These are phyloP conservation scores for Drosophila fuyamai DNA, from an alignment of 1,140 invertebrate species.

Conservation along the genomic window DNA sequence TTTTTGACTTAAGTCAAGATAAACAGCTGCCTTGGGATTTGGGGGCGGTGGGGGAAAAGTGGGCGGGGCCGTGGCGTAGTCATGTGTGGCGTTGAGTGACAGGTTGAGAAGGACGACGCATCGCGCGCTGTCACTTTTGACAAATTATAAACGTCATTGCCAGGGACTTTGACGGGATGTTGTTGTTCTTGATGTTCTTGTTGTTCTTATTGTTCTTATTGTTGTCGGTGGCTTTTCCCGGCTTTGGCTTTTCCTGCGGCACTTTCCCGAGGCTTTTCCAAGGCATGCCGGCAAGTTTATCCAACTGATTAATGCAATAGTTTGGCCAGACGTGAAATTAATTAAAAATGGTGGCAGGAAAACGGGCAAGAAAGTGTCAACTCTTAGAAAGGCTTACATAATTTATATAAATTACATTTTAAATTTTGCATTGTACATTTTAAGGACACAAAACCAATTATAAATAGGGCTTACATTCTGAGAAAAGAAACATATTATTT, in stretches of 20 bases:
- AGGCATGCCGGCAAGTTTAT: conserved; percentile 37
- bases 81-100: conserved; percentile 57
- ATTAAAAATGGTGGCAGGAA: conserved; percentile 44
- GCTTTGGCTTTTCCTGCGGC: conserved; percentile 28
- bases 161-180: conserved; percentile 70
- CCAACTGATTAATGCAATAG: conserved; percentile 78
- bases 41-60: not conserved
- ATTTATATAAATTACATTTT: too few relatives aligned
- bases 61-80: conserved; percentile 15
- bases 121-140: conserved; percentile 75
- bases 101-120: conserved; percentile 41
- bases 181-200: conserved; percentile 16
- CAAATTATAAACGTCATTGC: conserved; percentile 81
- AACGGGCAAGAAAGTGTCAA: not conserved
- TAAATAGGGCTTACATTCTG: too few relatives aligned
- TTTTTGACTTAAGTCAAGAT: conserved; percentile 57
- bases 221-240: conserved; percentile 23
- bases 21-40: conserved; percentile 16
- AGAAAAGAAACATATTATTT: too few relatives aligned
- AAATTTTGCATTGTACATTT: too few relatives aligned
- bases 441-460: too few relatives aligned
- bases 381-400: not conserved
- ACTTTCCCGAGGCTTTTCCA: conserved; percentile 14
- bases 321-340: conserved; percentile 68
- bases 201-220: conserved; percentile 4